Percentiles rank a stretch among this genome's conserved stretches.
phyloP scores from a whole-genome alignment of 2,797 vertebrate species.

The Enteromius unitaeniatus region DNA sequence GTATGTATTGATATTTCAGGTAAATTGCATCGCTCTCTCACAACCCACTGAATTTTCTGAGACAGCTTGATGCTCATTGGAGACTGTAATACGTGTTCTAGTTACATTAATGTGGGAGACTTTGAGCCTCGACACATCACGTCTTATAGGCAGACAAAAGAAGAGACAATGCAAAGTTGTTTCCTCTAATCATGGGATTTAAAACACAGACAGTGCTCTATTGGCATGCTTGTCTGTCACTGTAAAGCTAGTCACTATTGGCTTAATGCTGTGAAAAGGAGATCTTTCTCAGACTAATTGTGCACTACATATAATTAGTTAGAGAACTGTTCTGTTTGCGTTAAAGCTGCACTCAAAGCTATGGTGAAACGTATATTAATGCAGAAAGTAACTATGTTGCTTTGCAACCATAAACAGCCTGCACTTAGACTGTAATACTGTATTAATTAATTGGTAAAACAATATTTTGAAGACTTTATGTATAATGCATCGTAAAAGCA shows the following conservation, averaged over 20 bases:
- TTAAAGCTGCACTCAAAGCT: neutral
- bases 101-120: conserved; percentile 22
- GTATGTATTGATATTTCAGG: conserved; percentile 38
- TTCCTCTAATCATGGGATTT: conserved; percentile 29
- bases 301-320: neutral
- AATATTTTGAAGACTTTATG: neutral
- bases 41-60: conserved; percentile 20
- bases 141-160: conserved; percentile 17
- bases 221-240: conserved; percentile 7
- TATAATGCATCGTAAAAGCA: neutral
- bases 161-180: conserved; percentile 28
- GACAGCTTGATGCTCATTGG: conserved; percentile 23
- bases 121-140: neutral
- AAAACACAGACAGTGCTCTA: neutral
- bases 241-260: neutral
- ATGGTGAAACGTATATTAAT: neutral
- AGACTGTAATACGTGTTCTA: conserved; percentile 26
- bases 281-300: neutral
- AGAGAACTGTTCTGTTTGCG: neutral
- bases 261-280: conserved; percentile 13
- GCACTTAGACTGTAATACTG: neutral
- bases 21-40: conserved; percentile 31
- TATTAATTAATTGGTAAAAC: neutral
- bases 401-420: neutral
- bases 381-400: neutral